phyloP scores from a whole-genome alignment of 2,888 invertebrate species.

The Dioctria linearis region DNA sequence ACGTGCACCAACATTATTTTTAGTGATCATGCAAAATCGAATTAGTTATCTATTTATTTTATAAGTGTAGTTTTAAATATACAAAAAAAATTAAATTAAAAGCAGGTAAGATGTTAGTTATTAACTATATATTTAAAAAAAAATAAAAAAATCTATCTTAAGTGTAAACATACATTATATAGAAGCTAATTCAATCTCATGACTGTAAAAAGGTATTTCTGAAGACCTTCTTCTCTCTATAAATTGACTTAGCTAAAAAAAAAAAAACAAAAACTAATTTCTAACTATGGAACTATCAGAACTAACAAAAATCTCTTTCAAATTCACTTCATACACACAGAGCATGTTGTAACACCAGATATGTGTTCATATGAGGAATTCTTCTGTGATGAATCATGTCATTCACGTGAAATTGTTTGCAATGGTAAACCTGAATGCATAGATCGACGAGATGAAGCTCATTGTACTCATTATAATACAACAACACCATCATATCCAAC shows the following conservation, averaged over 20 bases:
- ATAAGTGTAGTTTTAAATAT: slow-evolving; percentile 14
- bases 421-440: slow-evolving; percentile 75
- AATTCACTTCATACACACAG: slow-evolving; percentile 20
- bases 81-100: background rate
- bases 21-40: slow-evolving; percentile 49
- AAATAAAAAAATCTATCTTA: background rate
- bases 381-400: slow-evolving; percentile 76
- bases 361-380: slow-evolving; percentile 71
- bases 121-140: background rate
- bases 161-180: no score
- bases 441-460: slow-evolving; percentile 76
- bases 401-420: slow-evolving; percentile 76
- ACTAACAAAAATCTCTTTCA: background rate
- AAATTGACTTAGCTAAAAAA: no score
- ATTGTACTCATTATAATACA: slow-evolving; percentile 61
- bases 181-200: no score
- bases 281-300: no score
- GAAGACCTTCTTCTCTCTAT: no score
- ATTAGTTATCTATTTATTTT: background rate
- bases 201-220: no score
- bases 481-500: slow-evolving; percentile 49
- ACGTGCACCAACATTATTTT: slow-evolving; percentile 35
- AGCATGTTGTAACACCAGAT: slow-evolving; percentile 57
- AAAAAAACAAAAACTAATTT: no score
- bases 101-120: slow-evolving; percentile 10